Evolutionary conservation across 2,113 vertebrate species (phyloP).

Genomic region (Ciconia maguari): DNA sequence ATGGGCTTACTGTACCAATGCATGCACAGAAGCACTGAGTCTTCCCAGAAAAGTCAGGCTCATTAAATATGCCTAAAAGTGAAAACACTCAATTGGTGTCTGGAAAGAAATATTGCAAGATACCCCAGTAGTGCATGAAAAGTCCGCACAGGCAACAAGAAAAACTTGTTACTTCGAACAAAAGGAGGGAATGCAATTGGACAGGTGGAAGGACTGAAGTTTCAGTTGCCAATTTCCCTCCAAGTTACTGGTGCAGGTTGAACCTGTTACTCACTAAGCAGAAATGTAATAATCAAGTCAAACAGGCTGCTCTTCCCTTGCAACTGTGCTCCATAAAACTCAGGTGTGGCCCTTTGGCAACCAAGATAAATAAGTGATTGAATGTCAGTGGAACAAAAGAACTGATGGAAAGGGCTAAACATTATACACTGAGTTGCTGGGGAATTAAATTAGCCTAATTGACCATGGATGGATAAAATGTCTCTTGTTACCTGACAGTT

Average conservation of each 20-base stretch:
- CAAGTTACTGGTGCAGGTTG: background rate
- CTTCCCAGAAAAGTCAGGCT: background rate
- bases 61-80: fast-evolving
- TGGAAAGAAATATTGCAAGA: background rate
- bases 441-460: constrained; percentile 39
- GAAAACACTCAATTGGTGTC: background rate
- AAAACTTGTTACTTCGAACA: background rate
- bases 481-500: background rate
- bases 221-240: background rate
- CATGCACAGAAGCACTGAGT: background rate
- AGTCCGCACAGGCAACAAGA: background rate
- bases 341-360: constrained; percentile 34
- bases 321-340: background rate
- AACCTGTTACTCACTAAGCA: background rate
- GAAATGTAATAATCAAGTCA: background rate
- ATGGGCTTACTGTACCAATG: background rate
- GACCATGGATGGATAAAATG: background rate
- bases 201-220: background rate
- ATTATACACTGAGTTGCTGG: background rate
- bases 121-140: background rate
- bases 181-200: background rate
- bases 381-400: constrained; percentile 44
- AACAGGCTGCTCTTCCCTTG: background rate
- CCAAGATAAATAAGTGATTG: constrained; percentile 22
- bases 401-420: background rate